A percentile compares a stretch with the other conserved stretches of the same genome.
These are phyloP conservation scores for Oscheius onirici DNA, from an alignment of 2,888 invertebrate genomes.

Conservation along the genomic window DNA sequence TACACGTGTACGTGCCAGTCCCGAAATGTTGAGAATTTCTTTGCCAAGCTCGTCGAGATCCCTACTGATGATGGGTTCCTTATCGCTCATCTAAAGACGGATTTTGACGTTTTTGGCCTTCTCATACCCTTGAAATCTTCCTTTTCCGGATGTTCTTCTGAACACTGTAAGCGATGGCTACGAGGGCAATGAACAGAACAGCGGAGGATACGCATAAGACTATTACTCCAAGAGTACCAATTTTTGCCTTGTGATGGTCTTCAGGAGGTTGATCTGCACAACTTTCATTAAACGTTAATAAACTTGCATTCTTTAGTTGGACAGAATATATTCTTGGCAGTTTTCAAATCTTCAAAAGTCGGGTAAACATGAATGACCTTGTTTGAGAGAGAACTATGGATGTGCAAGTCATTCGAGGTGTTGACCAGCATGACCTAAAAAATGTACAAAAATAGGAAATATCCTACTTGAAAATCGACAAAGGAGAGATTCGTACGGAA, in stretches of 20 bases:
- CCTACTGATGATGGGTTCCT: constrained; percentile 5
- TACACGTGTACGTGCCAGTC: neutral
- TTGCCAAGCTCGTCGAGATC: constrained; percentile 4
- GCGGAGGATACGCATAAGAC: neutral
- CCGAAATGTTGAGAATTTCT: constrained; percentile 20
- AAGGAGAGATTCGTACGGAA: constrained; percentile 18
- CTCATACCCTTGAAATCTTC: neutral
- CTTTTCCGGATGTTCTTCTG: constrained; percentile 1
- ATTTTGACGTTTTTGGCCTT: neutral
- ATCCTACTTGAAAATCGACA: constrained; percentile 29
- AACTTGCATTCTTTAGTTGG: neutral
- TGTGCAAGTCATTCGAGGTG: neutral
- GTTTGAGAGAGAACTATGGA: constrained; percentile 4
- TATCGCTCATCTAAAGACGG: neutral
- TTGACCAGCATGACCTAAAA: constrained; percentile 15
- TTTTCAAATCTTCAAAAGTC: constrained; percentile 7
- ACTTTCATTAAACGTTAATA: neutral
- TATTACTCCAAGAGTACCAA: neutral
- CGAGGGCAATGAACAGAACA: neutral
- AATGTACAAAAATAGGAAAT: neutral
- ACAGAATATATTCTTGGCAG: constrained; percentile 1
- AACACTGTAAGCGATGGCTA: neutral
- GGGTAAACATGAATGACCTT: neutral
- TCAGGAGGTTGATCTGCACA: neutral
- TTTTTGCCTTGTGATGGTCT: neutral